Evolutionary conservation across 2,888 invertebrate genomes (phyloP), one percentile per base, ranked within the genome.

Genomic region (Agonopterix heracliana): DNA sequence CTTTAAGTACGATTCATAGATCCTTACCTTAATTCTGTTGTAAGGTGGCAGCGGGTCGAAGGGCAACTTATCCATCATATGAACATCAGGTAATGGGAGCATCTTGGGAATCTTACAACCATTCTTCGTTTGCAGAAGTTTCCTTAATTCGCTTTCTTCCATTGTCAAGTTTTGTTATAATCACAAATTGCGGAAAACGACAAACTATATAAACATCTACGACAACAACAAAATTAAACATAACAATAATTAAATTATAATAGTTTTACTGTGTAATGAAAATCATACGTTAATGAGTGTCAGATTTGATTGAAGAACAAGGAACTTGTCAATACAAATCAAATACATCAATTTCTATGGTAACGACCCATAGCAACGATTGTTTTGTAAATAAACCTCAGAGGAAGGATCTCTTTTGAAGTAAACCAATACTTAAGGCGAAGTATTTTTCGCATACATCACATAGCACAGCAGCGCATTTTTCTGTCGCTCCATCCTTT

Each of bases 131-230:
- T 72, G 75, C 54, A 88, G 60, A 5, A 89, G 66, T 58, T 82
- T 86, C 41, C 84, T 72, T 26, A 89, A 52, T 42, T 89, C 85
- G 34, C 84, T 77, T 53, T 87, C 88, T 40, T 88, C 69, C 88
- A 88, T 88, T 40, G 5, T 40, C 10, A 42, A 9, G 11, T 12
- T 41, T 26, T 1, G 26, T 26, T 26, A 26, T 10, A 10, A 35
- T 34, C 34, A 41, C 45, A n/a, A 34, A 17, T 3, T 40, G 46
- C 41, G 35, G 49, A 41, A 55, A 55, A 48, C 44, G 59, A 56
- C 45, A 41, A 47, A 34, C 38, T 42, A 35, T 2, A 53, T 34
- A n/a, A 36, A 9, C 26, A 42, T 41, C 52, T 56, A 54, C 49
- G 45, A 49, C 49, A 46, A 48, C 56, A 55, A 44, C 41, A 54